Evolutionary conservation across 2,888 invertebrate genomes (phyloP).

Genomic region (Psylliodes chrysocephalus): DNA sequence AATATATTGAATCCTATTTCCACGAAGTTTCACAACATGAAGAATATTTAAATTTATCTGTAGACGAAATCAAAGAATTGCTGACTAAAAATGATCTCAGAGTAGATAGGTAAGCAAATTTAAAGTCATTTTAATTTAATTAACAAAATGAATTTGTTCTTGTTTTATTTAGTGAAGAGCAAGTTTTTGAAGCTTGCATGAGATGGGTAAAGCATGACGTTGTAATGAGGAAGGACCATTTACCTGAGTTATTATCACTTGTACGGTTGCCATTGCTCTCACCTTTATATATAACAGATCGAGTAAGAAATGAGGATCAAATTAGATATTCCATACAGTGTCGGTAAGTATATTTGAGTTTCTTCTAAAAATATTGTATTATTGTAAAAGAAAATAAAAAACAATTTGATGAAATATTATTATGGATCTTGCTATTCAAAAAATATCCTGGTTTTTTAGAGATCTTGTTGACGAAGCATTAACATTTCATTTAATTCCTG

Average conservation of each 20-base stretch:
- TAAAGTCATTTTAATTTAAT: not conserved
- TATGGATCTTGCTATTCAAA: not conserved
- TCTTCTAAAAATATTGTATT: not conserved
- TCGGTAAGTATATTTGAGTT: slow-evolving; percentile 64
- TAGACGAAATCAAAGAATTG: slow-evolving; percentile 74
- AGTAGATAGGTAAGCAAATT: slow-evolving; percentile 66
- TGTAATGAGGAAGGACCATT: slow-evolving; percentile 67
- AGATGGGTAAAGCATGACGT: slow-evolving; percentile 78
- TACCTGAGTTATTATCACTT: slow-evolving; percentile 78
- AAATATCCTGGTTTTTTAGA: slow-evolving; percentile 60
- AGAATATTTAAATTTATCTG: slow-evolving; percentile 75
- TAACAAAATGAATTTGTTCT: not conserved
- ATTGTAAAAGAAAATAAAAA: too few species aligned
- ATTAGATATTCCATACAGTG: slow-evolving; percentile 82
- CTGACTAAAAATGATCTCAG: slow-evolving; percentile 81
- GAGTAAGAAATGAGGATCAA: slow-evolving; percentile 81
- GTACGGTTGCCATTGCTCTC: slow-evolving; percentile 84
- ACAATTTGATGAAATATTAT: not conserved
- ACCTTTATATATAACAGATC: slow-evolving; percentile 83
- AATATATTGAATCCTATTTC: slow-evolving; percentile 84
- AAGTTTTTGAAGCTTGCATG: slow-evolving; percentile 87
- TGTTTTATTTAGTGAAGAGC: slow-evolving; percentile 71
- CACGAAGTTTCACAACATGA: slow-evolving; percentile 79
- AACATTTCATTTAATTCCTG: slow-evolving; percentile 89
- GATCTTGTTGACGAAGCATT: slow-evolving; percentile 88